A percentile compares a stretch with the other conserved stretches of the same genome.
Conservation (phyloP, 1,140 invertebrate genomes). For the Lerema accius region DNA sequence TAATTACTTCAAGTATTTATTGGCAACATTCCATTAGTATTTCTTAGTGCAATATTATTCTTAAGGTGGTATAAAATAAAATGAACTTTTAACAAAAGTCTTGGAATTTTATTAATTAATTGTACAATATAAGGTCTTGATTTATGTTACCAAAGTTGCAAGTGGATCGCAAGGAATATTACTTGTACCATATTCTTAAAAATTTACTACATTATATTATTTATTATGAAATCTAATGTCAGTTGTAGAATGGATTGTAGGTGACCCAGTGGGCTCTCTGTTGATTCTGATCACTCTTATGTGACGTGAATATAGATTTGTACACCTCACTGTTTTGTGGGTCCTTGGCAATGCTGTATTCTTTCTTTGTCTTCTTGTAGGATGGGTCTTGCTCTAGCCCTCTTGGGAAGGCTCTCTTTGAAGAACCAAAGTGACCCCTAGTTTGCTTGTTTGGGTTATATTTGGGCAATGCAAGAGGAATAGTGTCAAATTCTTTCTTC, state of each 20-base stretch:
- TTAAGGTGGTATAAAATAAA: constrained; percentile 26
- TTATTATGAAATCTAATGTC: constrained; percentile 57
- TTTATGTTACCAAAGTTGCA: too few species aligned
- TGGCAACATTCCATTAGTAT: constrained; percentile 22
- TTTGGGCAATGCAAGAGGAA: constrained; percentile 71
- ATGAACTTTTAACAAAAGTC: too few species aligned
- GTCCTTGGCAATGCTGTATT: constrained; percentile 96
- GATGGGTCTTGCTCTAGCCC: constrained; percentile 84
- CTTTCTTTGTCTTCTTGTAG: constrained; percentile 89
- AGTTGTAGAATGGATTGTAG: constrained; percentile 98
- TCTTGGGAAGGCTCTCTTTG: constrained; percentile 62
- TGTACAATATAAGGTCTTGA: too few species aligned
- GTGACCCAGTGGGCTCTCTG: constrained; percentile 98
- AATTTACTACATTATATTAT: neutral
- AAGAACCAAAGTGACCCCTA: constrained; percentile 70
- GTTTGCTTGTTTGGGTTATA: constrained; percentile 75
- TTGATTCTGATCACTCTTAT: constrained; percentile 93
- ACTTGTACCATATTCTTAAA: neutral
- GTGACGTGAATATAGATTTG: constrained; percentile 97
- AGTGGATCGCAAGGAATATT: too few species aligned
- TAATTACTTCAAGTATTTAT: constrained; percentile 6
- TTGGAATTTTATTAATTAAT: too few species aligned
- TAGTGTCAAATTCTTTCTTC: constrained; percentile 74
- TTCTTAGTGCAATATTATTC: constrained; percentile 45
- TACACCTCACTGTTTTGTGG: constrained; percentile 94